Evolutionary conservation across 2,113 vertebrate species (phyloP).

Genomic region (Sus scrofa): DNA sequence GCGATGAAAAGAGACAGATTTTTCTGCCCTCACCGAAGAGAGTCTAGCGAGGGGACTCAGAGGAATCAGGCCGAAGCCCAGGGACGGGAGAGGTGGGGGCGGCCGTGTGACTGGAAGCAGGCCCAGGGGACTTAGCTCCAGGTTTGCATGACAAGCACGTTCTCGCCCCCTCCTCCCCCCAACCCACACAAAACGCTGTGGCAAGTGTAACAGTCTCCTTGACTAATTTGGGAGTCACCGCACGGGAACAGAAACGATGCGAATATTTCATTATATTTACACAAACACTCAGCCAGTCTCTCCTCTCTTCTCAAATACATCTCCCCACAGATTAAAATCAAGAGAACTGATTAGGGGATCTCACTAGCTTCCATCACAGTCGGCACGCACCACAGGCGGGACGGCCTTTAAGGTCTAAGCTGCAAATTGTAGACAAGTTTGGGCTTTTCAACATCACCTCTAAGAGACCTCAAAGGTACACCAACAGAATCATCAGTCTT

Average conservation of each 20-base stretch:
- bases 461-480: constrained; percentile 47
- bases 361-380: background rate
- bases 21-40: background rate
- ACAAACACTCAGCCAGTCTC: background rate
- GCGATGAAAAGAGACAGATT: background rate
- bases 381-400: constrained; percentile 21
- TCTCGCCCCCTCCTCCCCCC: background rate
- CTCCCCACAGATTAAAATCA: constrained; percentile 58
- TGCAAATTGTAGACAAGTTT: constrained; percentile 43
- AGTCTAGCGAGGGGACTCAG: background rate
- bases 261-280: background rate
- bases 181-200: constrained; percentile 35
- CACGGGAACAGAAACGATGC: constrained; percentile 27
- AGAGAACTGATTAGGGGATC: background rate
- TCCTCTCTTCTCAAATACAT: constrained; percentile 15
- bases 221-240: constrained; percentile 35
- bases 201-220: constrained; percentile 3
- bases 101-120: background rate
- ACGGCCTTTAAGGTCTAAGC: constrained; percentile 62
- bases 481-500: constrained; percentile 40
- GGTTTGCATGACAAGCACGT: background rate
- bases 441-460: constrained; percentile 63
- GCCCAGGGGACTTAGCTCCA: background rate
- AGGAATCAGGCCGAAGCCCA: background rate
- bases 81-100: background rate